Evolutionary conservation across 2,888 invertebrate species (phyloP), one percentile per base, ranked within the genome.

Genomic region (Muscina levida): DNA sequence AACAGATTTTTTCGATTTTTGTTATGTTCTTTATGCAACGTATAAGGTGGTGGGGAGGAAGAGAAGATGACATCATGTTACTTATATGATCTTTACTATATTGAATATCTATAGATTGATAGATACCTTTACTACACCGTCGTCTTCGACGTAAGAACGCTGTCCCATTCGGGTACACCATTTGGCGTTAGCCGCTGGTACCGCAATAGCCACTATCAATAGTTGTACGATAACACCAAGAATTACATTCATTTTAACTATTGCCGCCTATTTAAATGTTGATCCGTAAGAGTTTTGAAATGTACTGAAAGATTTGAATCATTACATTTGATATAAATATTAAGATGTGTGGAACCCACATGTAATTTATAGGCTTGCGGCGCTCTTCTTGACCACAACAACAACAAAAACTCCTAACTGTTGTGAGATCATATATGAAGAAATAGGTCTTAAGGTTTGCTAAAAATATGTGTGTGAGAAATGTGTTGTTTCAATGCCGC

Each of bases 291-390:
- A 42, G 2, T 5, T 17, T 39, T 39, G 19, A 62, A 42, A 10
- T 22, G 42, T 5, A 62, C 62, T 62, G 62, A n/a, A 62, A 62
- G 13, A 42, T 62, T 10, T 11, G 19, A 24, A 11, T 11, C 13
- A 53, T 53, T 53, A 53, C 62, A 42, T 39, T 39, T 57, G 39
- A 62, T 37, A 11, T 42, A 59, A 59, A 59, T 62, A 42, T 15
- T 17, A n/a, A n/a, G n/a, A 19, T 13, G 5, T 31, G 22, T 62
- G 42, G 22, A 31, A 37, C 3, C 4, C 31, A 31, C 3, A 11
- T 53, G 53, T 22, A 22, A 19, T 22, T 19, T 2, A 31, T 31
- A 31, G 31, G 8, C 8, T 31, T 15, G 51, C 15, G 22, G 10
- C 15, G 17, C 5, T 56, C 1, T 11, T 13, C 13, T 1, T 31